These are phyloP conservation scores for Phasianus colchicus DNA, from an alignment of 2,113 vertebrate species.

Conservation along the genomic window DNA sequence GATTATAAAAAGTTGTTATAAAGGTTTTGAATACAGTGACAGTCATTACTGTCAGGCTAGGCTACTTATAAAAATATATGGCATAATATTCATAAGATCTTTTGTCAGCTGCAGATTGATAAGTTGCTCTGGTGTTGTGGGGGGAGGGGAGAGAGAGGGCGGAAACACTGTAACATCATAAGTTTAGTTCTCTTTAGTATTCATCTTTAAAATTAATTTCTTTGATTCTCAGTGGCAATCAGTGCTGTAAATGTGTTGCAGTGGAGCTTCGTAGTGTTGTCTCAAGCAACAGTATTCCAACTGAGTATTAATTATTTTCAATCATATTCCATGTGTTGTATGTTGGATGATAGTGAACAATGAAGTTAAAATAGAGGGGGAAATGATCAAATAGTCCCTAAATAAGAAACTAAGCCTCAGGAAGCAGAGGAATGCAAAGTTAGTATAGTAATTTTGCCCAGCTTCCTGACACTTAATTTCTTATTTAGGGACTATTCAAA, in stretches of 20 bases:
- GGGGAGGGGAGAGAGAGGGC: too few relatives aligned
- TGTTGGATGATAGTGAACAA: background rate
- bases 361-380: background rate
- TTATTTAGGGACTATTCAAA: background rate
- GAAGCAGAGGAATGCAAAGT: background rate
- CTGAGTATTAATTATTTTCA: background rate
- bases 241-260: background rate
- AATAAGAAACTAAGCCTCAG: background rate
- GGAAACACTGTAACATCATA: background rate
- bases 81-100: background rate
- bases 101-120: background rate
- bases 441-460: background rate
- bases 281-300: background rate
- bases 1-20: background rate
- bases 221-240: background rate
- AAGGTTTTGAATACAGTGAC: background rate
- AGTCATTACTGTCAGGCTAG: background rate
- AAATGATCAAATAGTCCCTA: background rate
- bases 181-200: background rate
- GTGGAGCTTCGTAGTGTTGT: background rate
- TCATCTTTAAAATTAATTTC: background rate
- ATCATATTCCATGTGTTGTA: background rate
- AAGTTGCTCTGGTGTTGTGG: background rate
- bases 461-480: background rate
- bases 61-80: background rate